A percentile compares a stretch with the other conserved stretches of the same genome.
phyloP scores from a whole-genome alignment of 1,140 invertebrate species.

The Cephus cinctus region DNA sequence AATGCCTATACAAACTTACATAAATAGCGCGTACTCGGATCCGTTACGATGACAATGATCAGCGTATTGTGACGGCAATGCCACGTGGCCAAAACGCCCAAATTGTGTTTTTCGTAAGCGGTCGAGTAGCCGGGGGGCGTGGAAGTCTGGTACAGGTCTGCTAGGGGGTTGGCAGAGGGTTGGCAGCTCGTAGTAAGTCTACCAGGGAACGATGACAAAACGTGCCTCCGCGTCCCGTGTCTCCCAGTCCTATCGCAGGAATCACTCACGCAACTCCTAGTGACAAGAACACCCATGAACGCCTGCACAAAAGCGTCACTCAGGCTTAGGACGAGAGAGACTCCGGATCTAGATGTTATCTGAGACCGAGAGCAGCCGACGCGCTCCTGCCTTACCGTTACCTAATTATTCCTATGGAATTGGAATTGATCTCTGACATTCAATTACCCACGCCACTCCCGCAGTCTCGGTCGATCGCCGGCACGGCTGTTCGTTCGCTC shows the following conservation, averaged over 20 bases:
- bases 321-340: conserved; percentile 42
- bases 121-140: too few species aligned
- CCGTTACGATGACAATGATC: too few species aligned
- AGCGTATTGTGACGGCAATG: conserved; percentile 18
- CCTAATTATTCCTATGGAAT: conserved; percentile 44
- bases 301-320: conserved; percentile 48
- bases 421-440: too few species aligned
- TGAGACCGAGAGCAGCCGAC: conserved; percentile 12
- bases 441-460: too few species aligned
- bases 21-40: conserved; percentile 15
- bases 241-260: background rate
- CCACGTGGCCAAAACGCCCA: conserved; percentile 33
- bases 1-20: conserved; percentile 17
- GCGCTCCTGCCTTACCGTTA: conserved; percentile 23
- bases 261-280: background rate
- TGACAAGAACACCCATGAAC: conserved; percentile 28
- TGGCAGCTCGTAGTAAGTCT: too few species aligned
- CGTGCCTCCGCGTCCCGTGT: background rate
- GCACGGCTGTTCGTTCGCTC: too few species aligned
- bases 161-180: too few species aligned
- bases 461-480: too few species aligned
- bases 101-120: conserved; percentile 33
- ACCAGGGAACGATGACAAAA: background rate
- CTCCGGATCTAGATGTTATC: conserved; percentile 40
- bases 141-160: too few species aligned